Percentiles rank a stretch among this genome's conserved stretches.
Evolutionary conservation across 2,113 vertebrate genomes (phyloP).

Genomic region (Talpa occidentalis): DNA sequence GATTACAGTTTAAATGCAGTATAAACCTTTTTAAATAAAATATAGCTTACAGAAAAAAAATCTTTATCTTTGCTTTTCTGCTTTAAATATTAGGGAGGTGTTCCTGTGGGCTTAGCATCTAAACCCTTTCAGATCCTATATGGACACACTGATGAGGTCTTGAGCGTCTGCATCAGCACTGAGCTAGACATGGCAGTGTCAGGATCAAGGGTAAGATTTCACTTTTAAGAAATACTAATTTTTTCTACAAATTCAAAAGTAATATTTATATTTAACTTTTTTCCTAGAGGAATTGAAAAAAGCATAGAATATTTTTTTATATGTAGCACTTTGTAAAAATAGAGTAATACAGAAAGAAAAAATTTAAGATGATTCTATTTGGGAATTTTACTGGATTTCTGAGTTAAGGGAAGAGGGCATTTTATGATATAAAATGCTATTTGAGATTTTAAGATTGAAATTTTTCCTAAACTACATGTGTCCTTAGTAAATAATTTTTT

Average conservation of each 20-base stretch:
- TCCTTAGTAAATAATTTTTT: background rate
- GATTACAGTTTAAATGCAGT: conserved; percentile 31
- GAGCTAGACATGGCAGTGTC: conserved; percentile 98
- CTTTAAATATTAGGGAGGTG: conserved; percentile 89
- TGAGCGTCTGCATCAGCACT: conserved; percentile 95
- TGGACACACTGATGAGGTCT: conserved; percentile 94
- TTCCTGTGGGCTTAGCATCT: conserved; percentile 90
- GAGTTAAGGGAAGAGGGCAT: background rate
- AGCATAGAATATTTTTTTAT: conserved; percentile 24
- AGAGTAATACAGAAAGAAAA: conserved; percentile 36
- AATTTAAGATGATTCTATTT: background rate
- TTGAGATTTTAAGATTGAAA: conserved; percentile 34
- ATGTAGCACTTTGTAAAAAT: conserved; percentile 33
- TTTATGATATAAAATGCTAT: conserved; percentile 49
- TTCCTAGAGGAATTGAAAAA: background rate
- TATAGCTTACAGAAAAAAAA: conserved; percentile 14
- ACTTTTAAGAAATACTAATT: conserved; percentile 32
- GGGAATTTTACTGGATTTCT: background rate
- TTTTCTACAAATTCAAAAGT: conserved; percentile 16
- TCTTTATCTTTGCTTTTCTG: conserved; percentile 79
- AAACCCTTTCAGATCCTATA: conserved; percentile 97
- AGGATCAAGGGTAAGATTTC: conserved; percentile 91
- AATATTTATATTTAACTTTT: conserved; percentile 30
- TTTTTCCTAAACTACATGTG: conserved; percentile 11
- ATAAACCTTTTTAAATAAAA: conserved; percentile 17